Conservation (phyloP, 2,888 invertebrate species). For the Neria commutata region DNA sequence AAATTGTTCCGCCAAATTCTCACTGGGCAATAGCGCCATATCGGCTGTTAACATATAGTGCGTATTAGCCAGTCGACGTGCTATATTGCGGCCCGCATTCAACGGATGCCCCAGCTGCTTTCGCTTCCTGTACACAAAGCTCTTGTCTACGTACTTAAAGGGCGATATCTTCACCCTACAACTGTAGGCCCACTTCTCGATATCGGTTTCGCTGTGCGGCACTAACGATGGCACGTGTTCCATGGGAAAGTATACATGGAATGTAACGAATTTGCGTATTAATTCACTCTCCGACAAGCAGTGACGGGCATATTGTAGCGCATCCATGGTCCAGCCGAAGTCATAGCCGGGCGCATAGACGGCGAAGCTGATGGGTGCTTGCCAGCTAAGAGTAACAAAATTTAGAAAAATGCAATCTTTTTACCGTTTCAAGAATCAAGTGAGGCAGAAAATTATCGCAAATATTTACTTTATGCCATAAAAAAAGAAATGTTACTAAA, state of each 20-base stretch:
- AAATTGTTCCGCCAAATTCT: slow-evolving; percentile 77
- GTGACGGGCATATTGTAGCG: slow-evolving; percentile 67
- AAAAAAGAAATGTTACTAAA: too few species aligned
- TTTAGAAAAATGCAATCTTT: too few species aligned
- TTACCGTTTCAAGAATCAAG: too few species aligned
- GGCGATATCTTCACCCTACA: slow-evolving; percentile 40
- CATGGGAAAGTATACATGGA: slow-evolving; percentile 70
- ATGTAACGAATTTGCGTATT: slow-evolving; percentile 67
- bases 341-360: slow-evolving; percentile 71
- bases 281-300: slow-evolving; percentile 64
- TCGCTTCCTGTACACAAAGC: slow-evolving; percentile 66
- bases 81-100: slow-evolving; percentile 85
- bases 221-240: slow-evolving; percentile 65
- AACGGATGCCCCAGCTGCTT: slow-evolving; percentile 83
- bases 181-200: slow-evolving; percentile 35
- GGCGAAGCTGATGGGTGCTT: slow-evolving; percentile 70
- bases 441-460: too few species aligned
- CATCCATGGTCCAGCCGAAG: slow-evolving; percentile 65
- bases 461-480: too few species aligned
- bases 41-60: slow-evolving; percentile 83
- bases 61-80: slow-evolving; percentile 78
- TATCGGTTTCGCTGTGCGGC: slow-evolving; percentile 41
- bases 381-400: slow-evolving; percentile 65
- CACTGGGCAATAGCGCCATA: slow-evolving; percentile 86
- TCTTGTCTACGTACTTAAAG: slow-evolving; percentile 41